Percentiles rank a stretch among this genome's conserved stretches.
These are phyloP conservation scores for Melinopterus prodromus DNA, from an alignment of 2,888 invertebrate genomes.

Conservation along the genomic window DNA sequence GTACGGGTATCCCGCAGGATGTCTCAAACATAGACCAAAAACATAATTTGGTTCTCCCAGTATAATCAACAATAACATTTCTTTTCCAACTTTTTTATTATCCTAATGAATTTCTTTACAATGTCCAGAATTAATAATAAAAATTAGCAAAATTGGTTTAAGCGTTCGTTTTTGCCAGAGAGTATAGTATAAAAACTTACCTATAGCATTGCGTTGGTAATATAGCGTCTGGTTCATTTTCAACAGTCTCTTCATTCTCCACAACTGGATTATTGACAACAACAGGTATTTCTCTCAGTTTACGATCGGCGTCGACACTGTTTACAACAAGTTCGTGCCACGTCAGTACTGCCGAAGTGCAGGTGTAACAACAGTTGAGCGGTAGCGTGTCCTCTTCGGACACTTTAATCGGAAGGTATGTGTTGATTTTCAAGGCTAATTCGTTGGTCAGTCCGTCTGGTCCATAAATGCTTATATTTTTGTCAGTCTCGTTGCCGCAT, in stretches of 20 bases:
- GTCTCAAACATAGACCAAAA: too few relatives aligned
- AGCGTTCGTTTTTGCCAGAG: not conserved
- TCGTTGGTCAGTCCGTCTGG: conserved; percentile 69
- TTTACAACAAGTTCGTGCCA: conserved; percentile 70
- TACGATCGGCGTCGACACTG: conserved; percentile 66
- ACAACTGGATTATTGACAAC: conserved; percentile 44
- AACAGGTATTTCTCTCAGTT: conserved; percentile 54
- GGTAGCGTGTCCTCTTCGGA: conserved; percentile 64
- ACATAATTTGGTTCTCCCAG: too few relatives aligned
- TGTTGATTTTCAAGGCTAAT: conserved; percentile 69
- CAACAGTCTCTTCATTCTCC: conserved; percentile 32
- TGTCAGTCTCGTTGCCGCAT: conserved; percentile 45
- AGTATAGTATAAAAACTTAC: not conserved
- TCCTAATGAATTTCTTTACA: too few relatives aligned
- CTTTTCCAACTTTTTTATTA: too few relatives aligned
- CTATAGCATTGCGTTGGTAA: not conserved
- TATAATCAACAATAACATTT: too few relatives aligned
- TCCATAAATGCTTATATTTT: conserved; percentile 67
- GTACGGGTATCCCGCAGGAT: too few relatives aligned
- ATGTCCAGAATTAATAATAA: too few relatives aligned
- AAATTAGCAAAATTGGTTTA: too few relatives aligned
- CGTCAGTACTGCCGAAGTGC: conserved; percentile 69
- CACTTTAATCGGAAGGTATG: conserved; percentile 71
- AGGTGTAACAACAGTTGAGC: conserved; percentile 69
- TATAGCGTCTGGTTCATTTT: not conserved